phyloP scores from a whole-genome alignment of 2,888 invertebrate genomes.

The Steinernema hermaphroditum region DNA sequence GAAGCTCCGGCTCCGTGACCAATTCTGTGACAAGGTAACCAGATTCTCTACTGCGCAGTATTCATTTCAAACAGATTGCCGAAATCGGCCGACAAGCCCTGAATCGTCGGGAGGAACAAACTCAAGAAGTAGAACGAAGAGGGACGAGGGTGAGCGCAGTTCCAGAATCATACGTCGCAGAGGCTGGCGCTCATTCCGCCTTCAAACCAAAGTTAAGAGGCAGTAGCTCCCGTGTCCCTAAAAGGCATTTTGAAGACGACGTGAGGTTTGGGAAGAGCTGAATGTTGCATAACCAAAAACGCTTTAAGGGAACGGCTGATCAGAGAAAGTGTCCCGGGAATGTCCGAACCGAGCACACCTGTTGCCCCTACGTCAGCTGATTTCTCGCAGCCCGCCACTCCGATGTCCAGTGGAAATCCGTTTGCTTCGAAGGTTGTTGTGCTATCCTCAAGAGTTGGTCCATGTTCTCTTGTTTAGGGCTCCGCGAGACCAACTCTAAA shows the following conservation, averaged over 20 bases:
- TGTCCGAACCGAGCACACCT: background rate
- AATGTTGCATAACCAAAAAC: too few species aligned
- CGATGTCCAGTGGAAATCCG: constrained; percentile 26
- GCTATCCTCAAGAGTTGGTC: background rate
- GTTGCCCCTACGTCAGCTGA: background rate
- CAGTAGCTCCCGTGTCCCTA: background rate
- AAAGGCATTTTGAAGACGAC: background rate
- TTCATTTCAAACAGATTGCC: background rate
- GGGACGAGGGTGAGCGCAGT: background rate
- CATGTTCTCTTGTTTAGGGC: background rate
- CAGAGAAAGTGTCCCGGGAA: background rate
- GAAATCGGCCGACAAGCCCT: constrained; percentile 1
- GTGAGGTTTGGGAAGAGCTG: background rate
- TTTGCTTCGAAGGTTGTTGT: background rate
- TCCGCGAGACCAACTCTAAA: background rate
- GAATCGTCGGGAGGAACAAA: background rate
- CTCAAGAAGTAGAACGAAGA: background rate
- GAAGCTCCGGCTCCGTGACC: background rate
- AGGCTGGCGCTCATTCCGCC: background rate
- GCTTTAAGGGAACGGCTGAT: background rate
- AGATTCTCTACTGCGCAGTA: background rate
- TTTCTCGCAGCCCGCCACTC: background rate
- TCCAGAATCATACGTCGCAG: too few species aligned
- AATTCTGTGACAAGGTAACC: constrained; percentile 9
- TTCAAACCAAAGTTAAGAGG: background rate